phyloP scores from a whole-genome alignment of 2,797 vertebrate genomes.

The Dipus sagitta region DNA sequence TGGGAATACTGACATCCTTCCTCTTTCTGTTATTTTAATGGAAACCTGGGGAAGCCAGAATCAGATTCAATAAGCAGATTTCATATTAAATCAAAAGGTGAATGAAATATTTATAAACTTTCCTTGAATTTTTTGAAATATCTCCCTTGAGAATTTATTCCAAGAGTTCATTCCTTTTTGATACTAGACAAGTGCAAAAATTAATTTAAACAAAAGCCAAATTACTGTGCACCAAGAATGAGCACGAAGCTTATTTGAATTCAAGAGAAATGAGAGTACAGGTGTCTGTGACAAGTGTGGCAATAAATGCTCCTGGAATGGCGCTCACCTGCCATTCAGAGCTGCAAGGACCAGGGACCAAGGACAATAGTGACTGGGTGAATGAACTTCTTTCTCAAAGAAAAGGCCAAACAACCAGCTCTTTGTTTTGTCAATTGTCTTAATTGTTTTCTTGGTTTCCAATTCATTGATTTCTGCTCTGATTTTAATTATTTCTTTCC shows the following conservation, averaged over 20 bases:
- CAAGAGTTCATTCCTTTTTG: not conserved
- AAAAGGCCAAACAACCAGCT: no score
- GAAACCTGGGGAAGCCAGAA: not conserved
- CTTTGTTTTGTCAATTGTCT: no score
- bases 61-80: not conserved
- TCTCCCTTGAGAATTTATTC: conserved; percentile 11
- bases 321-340: not conserved
- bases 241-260: not conserved
- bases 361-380: not conserved
- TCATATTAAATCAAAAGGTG: conserved; percentile 48
- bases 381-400: not conserved
- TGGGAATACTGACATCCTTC: conserved; percentile 24
- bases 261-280: not conserved
- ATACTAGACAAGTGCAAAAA: conserved; percentile 27
- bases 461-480: no score
- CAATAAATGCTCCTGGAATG: not conserved
- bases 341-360: not conserved
- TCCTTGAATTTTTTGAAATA: conserved; percentile 62
- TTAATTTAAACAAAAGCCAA: conserved; percentile 49
- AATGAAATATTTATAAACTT: conserved; percentile 68
- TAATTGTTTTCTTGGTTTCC: no score
- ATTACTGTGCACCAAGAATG: not conserved
- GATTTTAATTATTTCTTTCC: no score
- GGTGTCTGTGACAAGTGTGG: accelerated
- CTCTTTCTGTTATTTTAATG: conserved; percentile 4